These are phyloP conservation scores for Drosophila maculinotata DNA, from an alignment of 2,888 invertebrate genomes.

Conservation along the genomic window DNA sequence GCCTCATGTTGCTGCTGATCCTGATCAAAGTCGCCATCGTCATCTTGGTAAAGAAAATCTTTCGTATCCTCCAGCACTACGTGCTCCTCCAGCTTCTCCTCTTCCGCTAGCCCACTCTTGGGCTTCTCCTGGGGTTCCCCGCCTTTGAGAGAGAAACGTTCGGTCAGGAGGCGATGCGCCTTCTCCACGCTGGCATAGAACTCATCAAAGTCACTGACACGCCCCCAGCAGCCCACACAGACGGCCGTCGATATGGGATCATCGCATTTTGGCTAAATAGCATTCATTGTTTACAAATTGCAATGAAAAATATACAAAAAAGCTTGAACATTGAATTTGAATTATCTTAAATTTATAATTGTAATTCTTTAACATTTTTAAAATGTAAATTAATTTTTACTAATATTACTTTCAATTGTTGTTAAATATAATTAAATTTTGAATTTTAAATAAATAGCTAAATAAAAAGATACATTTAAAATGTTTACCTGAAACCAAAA, in stretches of 20 bases:
- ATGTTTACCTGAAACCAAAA: constrained; percentile 84
- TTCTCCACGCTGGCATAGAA: constrained; percentile 78
- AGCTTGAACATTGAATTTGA: no score
- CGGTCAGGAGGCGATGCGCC: constrained; percentile 80
- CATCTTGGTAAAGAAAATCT: constrained; percentile 16
- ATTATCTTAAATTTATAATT: no score
- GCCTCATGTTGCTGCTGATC: constrained; percentile 18
- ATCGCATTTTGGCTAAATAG: constrained; percentile 66
- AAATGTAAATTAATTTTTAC: no score
- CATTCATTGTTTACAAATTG: constrained; percentile 4
- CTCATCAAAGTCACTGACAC: constrained; percentile 75
- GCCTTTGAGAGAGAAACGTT: constrained; percentile 70
- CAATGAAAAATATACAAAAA: not conserved
- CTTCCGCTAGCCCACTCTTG: not conserved
- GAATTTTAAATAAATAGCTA: no score
- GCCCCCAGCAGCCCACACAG: constrained; percentile 81
- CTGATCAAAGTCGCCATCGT: constrained; percentile 3
- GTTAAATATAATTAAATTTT: no score
- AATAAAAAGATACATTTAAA: not conserved
- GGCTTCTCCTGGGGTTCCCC: constrained; percentile 27
- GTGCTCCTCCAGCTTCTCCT: constrained; percentile 18
- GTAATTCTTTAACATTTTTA: no score
- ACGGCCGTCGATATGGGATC: constrained; percentile 82
- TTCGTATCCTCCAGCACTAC: constrained; percentile 12
- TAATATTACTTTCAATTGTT: no score